A percentile compares a stretch with the other conserved stretches of the same genome.
phyloP scores from a whole-genome alignment of 1,140 invertebrate species.

The Theocolax elegans region DNA sequence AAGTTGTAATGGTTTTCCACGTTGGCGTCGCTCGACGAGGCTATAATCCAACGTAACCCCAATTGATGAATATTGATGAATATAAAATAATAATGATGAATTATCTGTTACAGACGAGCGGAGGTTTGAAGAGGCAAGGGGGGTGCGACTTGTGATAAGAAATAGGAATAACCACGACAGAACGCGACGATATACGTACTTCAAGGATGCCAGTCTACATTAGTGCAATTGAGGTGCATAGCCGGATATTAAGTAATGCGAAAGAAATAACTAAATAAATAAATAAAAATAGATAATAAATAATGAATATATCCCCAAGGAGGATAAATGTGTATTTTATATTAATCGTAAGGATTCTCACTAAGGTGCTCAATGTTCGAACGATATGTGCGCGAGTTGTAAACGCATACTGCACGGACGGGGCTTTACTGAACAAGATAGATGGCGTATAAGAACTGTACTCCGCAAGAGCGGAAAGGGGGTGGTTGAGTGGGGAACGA shows the following conservation, averaged over 20 bases:
- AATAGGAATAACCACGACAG: slow-evolving; percentile 62
- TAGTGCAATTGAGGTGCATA: slow-evolving; percentile 53
- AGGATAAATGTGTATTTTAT: slow-evolving; percentile 30
- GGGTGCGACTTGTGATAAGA: slow-evolving; percentile 64
- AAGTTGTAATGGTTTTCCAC: no score
- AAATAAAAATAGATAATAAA: no score
- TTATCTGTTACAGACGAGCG: slow-evolving; percentile 56
- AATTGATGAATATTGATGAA: no score
- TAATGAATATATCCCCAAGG: not conserved
- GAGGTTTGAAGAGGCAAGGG: slow-evolving; percentile 51
- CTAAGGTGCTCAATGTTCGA: slow-evolving; percentile 22
- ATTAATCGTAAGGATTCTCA: slow-evolving; percentile 28
- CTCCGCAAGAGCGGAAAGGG: not conserved
- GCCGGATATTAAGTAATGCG: not conserved
- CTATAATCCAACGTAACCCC: no score
- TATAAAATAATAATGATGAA: no score
- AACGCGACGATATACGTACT: slow-evolving; percentile 61
- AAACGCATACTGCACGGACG: not conserved
- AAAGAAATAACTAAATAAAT: not conserved
- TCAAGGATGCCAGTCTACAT: slow-evolving; percentile 58
- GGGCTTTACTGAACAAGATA: no score
- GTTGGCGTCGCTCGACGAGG: no score
- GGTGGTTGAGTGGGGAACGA: not conserved
- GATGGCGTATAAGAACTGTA: not conserved
- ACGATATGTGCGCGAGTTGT: not conserved